Conservation (phyloP, 2,888 invertebrate species). For the Melangyna quadrimaculata region DNA sequence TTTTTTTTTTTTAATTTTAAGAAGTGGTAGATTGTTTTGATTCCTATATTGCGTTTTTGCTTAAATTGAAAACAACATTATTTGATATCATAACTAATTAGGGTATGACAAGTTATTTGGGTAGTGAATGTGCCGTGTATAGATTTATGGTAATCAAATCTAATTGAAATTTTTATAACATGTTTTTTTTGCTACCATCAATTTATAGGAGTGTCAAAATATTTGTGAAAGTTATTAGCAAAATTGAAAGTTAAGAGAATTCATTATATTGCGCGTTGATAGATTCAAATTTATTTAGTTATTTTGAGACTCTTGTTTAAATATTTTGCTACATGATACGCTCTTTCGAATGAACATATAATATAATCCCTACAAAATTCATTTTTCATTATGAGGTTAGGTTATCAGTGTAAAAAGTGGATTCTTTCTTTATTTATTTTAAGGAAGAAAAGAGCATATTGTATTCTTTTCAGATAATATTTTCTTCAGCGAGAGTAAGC, state of each 20-base stretch:
- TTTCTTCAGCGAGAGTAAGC: too few species aligned
- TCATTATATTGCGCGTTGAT: not conserved
- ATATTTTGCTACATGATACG: too few species aligned
- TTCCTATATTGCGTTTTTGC: not conserved
- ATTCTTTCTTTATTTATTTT: too few species aligned
- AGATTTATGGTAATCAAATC: not conserved
- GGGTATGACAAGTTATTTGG: not conserved
- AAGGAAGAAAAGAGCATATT: too few species aligned
- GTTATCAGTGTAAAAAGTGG: too few species aligned
- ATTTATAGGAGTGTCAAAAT: not conserved
- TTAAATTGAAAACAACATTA: not conserved
- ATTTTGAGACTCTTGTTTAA: not conserved
- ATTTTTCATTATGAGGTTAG: too few species aligned
- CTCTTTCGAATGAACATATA: too few species aligned
- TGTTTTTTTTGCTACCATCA: not conserved
- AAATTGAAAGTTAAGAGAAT: not conserved
- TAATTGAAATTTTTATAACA: constrained; percentile 4
- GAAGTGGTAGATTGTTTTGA: not conserved
- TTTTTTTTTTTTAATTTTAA: not conserved
- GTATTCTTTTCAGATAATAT: too few species aligned
- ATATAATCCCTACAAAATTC: too few species aligned
- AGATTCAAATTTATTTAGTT: not conserved
- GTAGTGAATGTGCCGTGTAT: not conserved
- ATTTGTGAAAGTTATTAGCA: constrained; percentile 20
- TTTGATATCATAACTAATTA: not conserved